Percentiles rank a stretch among this genome's conserved stretches.
Conservation (phyloP, 2,888 invertebrate species). For the Philonicus albiceps region DNA sequence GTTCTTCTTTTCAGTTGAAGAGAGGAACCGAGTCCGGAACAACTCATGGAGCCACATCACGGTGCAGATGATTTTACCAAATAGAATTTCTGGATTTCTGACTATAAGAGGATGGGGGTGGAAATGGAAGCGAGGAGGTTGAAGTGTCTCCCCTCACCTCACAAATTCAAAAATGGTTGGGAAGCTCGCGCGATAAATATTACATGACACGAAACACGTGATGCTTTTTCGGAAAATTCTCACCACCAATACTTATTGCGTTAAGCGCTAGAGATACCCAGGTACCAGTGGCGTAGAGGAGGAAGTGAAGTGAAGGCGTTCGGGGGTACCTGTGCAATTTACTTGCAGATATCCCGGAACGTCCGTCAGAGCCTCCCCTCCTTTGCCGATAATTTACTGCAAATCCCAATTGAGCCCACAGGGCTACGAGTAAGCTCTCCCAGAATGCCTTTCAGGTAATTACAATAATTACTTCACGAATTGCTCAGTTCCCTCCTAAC, state of each 20-base stretch:
- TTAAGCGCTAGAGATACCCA: background rate
- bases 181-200: slow-evolving; percentile 4
- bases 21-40: background rate
- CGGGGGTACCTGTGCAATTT: background rate
- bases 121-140: background rate
- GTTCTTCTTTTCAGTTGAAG: background rate
- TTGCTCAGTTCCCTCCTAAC: slow-evolving; percentile 42
- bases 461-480: slow-evolving; percentile 49
- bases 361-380: background rate
- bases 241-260: background rate
- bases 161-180: background rate
- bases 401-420: slow-evolving; percentile 27
- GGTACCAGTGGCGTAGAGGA: background rate
- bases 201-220: slow-evolving; percentile 3
- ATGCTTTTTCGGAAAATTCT: background rate
- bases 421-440: background rate
- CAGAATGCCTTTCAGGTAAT: slow-evolving; percentile 42
- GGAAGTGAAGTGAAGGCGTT: background rate
- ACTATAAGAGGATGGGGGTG: background rate
- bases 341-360: background rate
- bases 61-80: background rate
- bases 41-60: background rate
- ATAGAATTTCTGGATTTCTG: background rate
- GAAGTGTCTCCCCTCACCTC: background rate
- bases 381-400: slow-evolving; percentile 19